Evolutionary conservation across 2,888 invertebrate genomes (phyloP).

Genomic region (Nomada hirtipes): DNA sequence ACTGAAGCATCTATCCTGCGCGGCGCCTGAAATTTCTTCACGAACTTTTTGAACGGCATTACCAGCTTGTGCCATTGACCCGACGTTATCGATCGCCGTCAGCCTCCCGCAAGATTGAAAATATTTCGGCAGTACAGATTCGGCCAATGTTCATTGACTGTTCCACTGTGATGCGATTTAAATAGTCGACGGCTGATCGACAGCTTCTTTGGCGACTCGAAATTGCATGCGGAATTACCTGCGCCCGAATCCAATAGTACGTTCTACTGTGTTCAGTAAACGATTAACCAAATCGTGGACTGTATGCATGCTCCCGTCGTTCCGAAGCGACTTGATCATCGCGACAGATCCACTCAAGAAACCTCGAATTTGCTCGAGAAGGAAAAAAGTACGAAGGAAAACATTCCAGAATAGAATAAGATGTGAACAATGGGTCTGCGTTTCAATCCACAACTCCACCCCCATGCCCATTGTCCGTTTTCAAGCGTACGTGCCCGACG

Average conservation of each 20-base stretch:
- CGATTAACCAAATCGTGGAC: too few species aligned
- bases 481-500: slow-evolving; percentile 36
- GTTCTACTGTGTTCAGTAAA: too few species aligned
- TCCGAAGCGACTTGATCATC: background rate
- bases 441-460: slow-evolving; percentile 3
- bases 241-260: too few species aligned
- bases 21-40: background rate
- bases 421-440: slow-evolving; percentile 18
- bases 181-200: too few species aligned
- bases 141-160: too few species aligned
- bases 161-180: too few species aligned
- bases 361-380: background rate
- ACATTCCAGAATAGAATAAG: background rate
- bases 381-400: background rate
- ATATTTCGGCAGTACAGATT: too few species aligned
- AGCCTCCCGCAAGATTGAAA: too few species aligned
- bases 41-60: slow-evolving; percentile 18
- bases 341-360: background rate
- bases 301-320: too few species aligned
- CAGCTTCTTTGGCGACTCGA: too few species aligned
- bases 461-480: slow-evolving; percentile 24
- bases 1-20: background rate
- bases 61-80: background rate
- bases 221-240: too few species aligned
- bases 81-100: slow-evolving; percentile 25